Conservation (phyloP, 2,797 vertebrate species). For the Phoebastria nigripes region DNA sequence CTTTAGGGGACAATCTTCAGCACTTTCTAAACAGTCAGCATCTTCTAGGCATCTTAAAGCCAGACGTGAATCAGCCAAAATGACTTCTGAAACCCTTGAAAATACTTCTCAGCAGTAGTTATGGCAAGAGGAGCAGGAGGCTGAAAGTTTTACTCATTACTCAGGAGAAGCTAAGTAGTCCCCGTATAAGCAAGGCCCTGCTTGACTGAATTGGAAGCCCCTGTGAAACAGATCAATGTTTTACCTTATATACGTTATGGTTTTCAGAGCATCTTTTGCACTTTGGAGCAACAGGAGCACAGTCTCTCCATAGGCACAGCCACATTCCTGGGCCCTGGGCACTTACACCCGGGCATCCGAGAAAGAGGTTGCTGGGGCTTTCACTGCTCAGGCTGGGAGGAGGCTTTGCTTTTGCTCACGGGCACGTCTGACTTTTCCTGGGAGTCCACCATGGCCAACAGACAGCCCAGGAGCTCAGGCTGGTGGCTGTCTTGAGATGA, state of each 20-base stretch:
- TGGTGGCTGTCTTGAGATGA: not conserved
- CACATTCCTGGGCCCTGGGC: not conserved
- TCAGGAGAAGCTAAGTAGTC: not conserved
- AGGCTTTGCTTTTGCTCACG: not conserved
- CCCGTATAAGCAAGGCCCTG: not conserved
- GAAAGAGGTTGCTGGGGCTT: not conserved
- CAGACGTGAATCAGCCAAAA: not conserved
- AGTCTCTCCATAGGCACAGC: not conserved
- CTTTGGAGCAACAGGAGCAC: not conserved
- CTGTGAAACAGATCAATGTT: not conserved
- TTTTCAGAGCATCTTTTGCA: not conserved
- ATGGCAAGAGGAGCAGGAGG: not conserved
- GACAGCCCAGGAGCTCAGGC: not conserved
- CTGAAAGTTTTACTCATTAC: not conserved
- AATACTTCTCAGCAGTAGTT: not conserved
- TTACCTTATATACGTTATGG: not conserved
- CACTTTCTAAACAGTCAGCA: not conserved
- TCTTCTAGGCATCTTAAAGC: not conserved
- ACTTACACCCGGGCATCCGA: not conserved
- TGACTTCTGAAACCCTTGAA: not conserved
- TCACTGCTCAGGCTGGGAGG: not conserved
- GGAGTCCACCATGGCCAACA: not conserved
- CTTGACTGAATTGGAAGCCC: not conserved
- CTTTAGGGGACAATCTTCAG: not conserved
- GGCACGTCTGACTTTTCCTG: not conserved